Evolutionary conservation across 2,113 vertebrate species (phyloP).

Genomic region (Phyllostomus hastatus): DNA sequence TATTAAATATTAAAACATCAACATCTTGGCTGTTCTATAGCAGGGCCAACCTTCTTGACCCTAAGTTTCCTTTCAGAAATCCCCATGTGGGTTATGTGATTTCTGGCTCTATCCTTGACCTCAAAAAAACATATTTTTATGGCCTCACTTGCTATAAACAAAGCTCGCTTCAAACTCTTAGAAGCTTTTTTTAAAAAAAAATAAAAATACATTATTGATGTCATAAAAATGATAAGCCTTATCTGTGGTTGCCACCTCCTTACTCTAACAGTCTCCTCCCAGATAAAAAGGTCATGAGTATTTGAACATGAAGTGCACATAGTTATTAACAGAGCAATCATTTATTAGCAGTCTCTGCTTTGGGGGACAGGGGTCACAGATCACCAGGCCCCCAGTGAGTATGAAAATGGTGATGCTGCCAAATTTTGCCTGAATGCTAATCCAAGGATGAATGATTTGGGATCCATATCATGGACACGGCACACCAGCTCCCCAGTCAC

Average conservation of each 20-base stretch:
- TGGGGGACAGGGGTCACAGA: neutral
- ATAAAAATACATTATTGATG: neutral
- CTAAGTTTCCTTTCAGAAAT: neutral
- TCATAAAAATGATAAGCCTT: slow-evolving; percentile 53
- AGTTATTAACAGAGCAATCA: slow-evolving; percentile 3
- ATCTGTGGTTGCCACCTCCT: slow-evolving; percentile 47
- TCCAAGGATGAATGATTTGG: neutral
- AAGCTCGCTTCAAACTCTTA: neutral
- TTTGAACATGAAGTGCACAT: slow-evolving; percentile 29
- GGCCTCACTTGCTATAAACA: neutral
- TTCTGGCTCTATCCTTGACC: neutral
- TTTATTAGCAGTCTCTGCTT: neutral
- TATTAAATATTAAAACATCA: neutral
- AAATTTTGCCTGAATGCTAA: neutral
- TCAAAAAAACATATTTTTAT: neutral
- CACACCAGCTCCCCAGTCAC: neutral
- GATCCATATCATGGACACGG: neutral
- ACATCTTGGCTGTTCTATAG: neutral
- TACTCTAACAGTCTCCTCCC: slow-evolving; percentile 57
- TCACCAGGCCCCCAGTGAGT: neutral
- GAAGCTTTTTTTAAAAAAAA: neutral
- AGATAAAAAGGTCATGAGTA: slow-evolving; percentile 8
- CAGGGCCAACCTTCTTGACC: neutral
- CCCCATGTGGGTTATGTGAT: neutral
- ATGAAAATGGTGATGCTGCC: neutral